Evolutionary conservation across 2,113 vertebrate genomes (phyloP).

Genomic region (Ammospiza nelsoni): DNA sequence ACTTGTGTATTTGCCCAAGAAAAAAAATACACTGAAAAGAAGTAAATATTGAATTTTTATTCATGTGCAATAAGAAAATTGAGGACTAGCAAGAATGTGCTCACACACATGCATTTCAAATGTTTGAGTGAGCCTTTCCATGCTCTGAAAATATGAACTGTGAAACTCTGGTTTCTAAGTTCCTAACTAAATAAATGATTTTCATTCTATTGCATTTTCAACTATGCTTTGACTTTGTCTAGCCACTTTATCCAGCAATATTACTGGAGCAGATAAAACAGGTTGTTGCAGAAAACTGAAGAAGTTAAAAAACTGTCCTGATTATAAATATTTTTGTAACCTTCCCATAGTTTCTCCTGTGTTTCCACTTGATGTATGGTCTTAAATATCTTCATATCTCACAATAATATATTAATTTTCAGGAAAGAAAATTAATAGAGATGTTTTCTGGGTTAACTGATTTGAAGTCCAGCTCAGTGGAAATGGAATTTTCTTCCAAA

Average conservation of each 20-base stretch:
- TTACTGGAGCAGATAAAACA: background rate
- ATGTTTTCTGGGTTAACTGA: background rate
- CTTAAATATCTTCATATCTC: background rate
- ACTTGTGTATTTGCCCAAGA: background rate
- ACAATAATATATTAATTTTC: background rate
- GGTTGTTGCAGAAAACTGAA: background rate
- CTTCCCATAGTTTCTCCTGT: background rate
- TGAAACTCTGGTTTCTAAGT: background rate
- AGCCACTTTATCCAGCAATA: background rate
- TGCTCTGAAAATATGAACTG: background rate
- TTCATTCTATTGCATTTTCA: background rate
- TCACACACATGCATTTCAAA: background rate
- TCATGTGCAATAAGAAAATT: background rate
- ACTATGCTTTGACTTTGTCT: background rate
- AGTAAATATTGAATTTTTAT: background rate
- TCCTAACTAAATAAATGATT: background rate
- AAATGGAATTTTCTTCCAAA: background rate
- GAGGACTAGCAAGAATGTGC: background rate
- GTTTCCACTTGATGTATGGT: background rate
- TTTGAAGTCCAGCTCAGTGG: background rate
- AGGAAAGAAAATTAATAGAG: background rate
- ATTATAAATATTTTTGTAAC: background rate
- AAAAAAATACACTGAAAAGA: background rate
- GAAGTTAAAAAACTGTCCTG: background rate
- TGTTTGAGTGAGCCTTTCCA: background rate